A percentile compares a stretch with the other conserved stretches of the same genome.
Conservation (phyloP, 2,113 vertebrate species). For the Mirounga angustirostris region DNA sequence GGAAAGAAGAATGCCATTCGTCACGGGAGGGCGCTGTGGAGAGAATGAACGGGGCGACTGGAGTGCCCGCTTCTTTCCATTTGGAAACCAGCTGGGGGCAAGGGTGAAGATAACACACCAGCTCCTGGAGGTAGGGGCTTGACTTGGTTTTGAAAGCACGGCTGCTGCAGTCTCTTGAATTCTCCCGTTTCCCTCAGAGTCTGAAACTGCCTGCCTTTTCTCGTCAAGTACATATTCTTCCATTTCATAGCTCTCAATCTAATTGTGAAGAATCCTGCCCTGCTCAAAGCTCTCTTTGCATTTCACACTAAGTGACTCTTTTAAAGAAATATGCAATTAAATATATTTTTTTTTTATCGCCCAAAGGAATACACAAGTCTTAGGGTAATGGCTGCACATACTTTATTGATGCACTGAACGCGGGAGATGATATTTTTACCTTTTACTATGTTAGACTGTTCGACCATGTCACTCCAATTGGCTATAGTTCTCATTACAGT, state of each 20-base stretch:
- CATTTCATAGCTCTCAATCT: constrained; percentile 1
- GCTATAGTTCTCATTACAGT: not conserved
- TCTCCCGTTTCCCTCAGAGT: not conserved
- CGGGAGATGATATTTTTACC: not conserved
- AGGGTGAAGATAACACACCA: not conserved
- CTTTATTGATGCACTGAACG: constrained; percentile 25
- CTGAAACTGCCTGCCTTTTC: constrained; percentile 45
- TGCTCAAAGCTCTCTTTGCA: not conserved
- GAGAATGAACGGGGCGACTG: constrained; percentile 67
- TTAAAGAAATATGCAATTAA: constrained; percentile 15
- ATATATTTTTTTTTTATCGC: not conserved
- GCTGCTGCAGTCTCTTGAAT: not conserved
- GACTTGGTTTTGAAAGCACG: constrained; percentile 57
- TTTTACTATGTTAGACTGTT: not conserved
- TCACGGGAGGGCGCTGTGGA: constrained; percentile 82
- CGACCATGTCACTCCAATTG: not conserved
- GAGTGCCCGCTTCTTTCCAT: constrained; percentile 42
- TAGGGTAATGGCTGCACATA: not conserved
- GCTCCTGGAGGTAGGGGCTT: constrained; percentile 4
- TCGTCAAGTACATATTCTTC: not conserved
- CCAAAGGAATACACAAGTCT: constrained; percentile 31
- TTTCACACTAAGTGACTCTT: not conserved
- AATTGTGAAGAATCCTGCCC: constrained; percentile 16
- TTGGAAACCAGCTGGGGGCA: not conserved
- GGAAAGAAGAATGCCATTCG: constrained; percentile 55